Evolutionary conservation across 2,797 vertebrate genomes (phyloP).

Genomic region (Bucorvus abyssinicus): DNA sequence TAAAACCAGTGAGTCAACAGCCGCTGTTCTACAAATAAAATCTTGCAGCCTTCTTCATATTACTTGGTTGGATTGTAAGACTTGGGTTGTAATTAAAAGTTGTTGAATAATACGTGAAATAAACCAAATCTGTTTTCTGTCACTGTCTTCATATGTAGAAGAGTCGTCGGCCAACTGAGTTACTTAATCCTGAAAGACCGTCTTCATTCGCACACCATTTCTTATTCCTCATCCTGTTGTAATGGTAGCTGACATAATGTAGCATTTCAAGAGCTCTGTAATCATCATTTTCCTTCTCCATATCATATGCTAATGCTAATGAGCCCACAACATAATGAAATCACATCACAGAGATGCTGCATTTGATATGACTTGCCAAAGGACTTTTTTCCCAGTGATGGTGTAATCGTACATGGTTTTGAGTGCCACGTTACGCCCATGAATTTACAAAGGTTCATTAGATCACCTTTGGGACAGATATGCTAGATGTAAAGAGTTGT

Average conservation of each 20-base stretch:
- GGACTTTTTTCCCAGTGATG: neutral
- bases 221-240: neutral
- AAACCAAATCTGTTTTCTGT: neutral
- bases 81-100: neutral
- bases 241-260: neutral
- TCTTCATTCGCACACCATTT: neutral
- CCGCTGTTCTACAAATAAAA: neutral
- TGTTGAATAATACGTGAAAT: neutral
- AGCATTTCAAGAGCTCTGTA: neutral
- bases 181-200: neutral
- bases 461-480: neutral
- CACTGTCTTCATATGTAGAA: neutral
- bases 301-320: neutral
- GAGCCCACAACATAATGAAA: neutral
- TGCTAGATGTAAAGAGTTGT: neutral
- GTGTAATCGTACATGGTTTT: neutral
- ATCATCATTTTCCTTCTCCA: neutral
- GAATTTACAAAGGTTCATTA: neutral
- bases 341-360: neutral
- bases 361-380: neutral
- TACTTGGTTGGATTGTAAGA: neutral
- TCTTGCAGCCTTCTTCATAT: neutral
- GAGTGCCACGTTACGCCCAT: rapidly evolving
- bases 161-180: neutral
- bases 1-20: neutral